Evolutionary conservation across 2,113 vertebrate genomes (phyloP), one percentile per base, ranked within the genome.

Genomic region (Spermophilus dauricus): DNA sequence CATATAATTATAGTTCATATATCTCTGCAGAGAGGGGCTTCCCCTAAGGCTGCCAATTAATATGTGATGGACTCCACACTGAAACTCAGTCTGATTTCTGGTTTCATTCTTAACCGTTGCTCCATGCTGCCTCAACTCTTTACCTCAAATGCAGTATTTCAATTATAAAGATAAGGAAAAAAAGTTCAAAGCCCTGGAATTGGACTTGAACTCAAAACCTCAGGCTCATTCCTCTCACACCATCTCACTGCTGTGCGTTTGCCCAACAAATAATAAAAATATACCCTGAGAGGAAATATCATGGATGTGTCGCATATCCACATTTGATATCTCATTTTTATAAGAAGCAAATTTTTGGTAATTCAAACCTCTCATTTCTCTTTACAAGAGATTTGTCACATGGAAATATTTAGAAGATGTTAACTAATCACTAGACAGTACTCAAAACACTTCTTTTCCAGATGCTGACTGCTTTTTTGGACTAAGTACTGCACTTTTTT

Each of bases 391-490:
- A 97, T 97, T 89, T 98, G 42, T 78, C 96, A 86, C 72, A 82
- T 97, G 96, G 94, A 94, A 98, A 97, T 87, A 90, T 98, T 94
- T 96, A 91, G 88, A 85, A 96, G 86, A 39, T 92, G 93, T 97
- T 98, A 98, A 98, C 94, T 39, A 37, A 91, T 81, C 92, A 58
- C 89, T 83, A 95, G 48, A 90, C 77, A 39, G 8, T 91, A 96
- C 34, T 83, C 63, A 75, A 80, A 86, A 97, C 90, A 97, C 67
- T 17, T 0, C 91, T 94, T 98, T 96, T 97, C 89, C 80, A 97
- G 97, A 98, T 92, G 95, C 65, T 97, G 96, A 90, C 89, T 97
- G 90, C 69, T 97, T 97, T 78, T 78, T 95, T 94, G 95, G 91
- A 96, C 48, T 89, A 95, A 93, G 10, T 85, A 24, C 9, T 85